Evolutionary conservation across 2,888 invertebrate genomes (phyloP).

Genomic region (Melikaiella ostensackeni): DNA sequence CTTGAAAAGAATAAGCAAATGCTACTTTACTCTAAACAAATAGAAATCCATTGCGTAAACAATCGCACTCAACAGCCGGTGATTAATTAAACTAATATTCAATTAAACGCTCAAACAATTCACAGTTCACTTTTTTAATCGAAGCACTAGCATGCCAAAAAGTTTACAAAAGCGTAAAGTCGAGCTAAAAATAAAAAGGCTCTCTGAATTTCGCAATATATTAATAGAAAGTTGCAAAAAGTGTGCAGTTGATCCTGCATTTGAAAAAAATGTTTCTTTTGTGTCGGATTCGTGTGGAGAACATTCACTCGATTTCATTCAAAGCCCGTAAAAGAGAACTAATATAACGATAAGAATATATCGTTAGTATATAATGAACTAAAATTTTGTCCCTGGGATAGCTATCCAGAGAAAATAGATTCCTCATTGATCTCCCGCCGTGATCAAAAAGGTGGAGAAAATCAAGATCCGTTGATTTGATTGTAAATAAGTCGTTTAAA

Average conservation of each 20-base stretch:
- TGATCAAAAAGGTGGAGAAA: not conserved
- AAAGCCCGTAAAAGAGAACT: slow-evolving; percentile 39
- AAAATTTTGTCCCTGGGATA: slow-evolving; percentile 21
- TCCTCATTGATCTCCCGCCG: not conserved
- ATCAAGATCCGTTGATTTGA: slow-evolving; percentile 7
- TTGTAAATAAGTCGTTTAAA: not conserved
- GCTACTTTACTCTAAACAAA: not conserved
- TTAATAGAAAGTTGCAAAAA: not conserved
- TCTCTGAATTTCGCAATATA: not conserved
- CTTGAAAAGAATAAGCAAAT: slow-evolving; percentile 23
- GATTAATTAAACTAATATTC: not conserved
- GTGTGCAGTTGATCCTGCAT: not conserved
- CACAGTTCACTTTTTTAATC: slow-evolving; percentile 1
- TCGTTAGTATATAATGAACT: slow-evolving; percentile 23
- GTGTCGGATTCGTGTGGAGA: not conserved
- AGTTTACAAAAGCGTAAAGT: not conserved
- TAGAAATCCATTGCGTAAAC: not conserved
- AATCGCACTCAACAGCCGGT: not conserved
- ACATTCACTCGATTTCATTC: slow-evolving; percentile 33
- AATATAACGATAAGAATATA: slow-evolving; percentile 19
- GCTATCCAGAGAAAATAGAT: slow-evolving; percentile 19
- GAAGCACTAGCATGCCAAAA: not conserved
- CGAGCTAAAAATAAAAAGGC: not conserved
- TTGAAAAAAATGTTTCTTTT: not conserved
- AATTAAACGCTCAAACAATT: not conserved